Percentiles rank a stretch among this genome's conserved stretches.
Evolutionary conservation across 1,140 invertebrate species (phyloP).

Genomic region (Drosophila guanche): DNA sequence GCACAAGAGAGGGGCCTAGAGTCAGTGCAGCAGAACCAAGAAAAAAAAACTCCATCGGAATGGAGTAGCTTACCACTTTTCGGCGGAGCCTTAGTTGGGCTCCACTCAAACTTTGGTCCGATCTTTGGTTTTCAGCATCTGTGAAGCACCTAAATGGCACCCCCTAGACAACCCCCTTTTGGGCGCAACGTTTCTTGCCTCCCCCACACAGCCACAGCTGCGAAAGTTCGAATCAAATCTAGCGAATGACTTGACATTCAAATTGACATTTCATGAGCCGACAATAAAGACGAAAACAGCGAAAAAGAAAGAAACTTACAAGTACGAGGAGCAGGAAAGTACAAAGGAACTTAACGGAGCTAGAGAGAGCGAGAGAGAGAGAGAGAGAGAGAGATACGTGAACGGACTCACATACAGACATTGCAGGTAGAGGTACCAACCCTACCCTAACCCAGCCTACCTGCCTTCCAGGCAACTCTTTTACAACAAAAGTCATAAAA

Average conservation of each 20-base stretch:
- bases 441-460: too few species aligned
- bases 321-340: background rate
- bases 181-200: too few species aligned
- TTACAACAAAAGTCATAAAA: slow-evolving; percentile 49
- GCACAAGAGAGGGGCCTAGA: slow-evolving; percentile 16
- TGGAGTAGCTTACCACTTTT: too few species aligned
- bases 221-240: too few species aligned
- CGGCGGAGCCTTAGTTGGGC: too few species aligned
- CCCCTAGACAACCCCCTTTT: too few species aligned
- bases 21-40: background rate
- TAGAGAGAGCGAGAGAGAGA: background rate
- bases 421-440: slow-evolving; percentile 1
- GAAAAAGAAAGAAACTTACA: slow-evolving; percentile 4
- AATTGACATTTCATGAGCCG: slow-evolving; percentile 22
- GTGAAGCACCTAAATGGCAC: too few species aligned
- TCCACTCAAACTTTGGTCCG: too few species aligned
- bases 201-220: too few species aligned
- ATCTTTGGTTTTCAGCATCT: too few species aligned
- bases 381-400: background rate
- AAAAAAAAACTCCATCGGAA: background rate
- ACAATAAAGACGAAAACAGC: slow-evolving; percentile 15
- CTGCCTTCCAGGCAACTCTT: slow-evolving; percentile 7
- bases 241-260: too few species aligned
- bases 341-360: slow-evolving; percentile 7
- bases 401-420: slow-evolving; percentile 9